Evolutionary conservation across 2,888 invertebrate species (phyloP).

Genomic region (Leucania comma): DNA sequence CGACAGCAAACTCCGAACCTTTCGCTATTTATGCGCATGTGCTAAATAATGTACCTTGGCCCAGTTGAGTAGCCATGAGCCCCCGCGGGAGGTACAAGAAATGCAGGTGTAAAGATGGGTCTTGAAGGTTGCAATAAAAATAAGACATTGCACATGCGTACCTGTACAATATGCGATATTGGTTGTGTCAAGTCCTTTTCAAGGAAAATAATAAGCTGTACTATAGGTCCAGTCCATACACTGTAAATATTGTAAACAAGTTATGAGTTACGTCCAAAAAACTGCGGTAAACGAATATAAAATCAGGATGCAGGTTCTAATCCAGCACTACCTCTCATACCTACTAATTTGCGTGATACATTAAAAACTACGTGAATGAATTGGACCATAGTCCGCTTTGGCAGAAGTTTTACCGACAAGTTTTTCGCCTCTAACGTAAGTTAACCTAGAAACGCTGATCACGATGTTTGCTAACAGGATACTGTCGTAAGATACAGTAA

Average conservation of each 20-base stretch:
- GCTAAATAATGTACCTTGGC: conserved; percentile 56
- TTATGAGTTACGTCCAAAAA: not conserved
- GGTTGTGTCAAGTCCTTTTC: conserved; percentile 1
- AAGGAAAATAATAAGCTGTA: conserved; percentile 7
- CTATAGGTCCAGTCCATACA: not conserved
- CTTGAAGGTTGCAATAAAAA: conserved; percentile 47
- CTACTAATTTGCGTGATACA: conserved; percentile 51
- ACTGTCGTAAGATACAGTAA: conserved; percentile 64
- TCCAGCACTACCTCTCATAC: conserved; percentile 11
- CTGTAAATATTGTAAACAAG: not conserved
- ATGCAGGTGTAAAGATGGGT: conserved; percentile 34
- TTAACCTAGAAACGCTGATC: conserved; percentile 67
- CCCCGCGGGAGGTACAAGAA: conserved; percentile 47
- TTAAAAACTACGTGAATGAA: conserved; percentile 39
- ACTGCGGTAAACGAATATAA: not conserved
- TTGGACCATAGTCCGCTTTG: conserved; percentile 43
- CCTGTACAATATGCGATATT: conserved; percentile 18
- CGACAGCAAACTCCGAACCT: conserved; percentile 11
- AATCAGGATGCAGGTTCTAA: conserved; percentile 42
- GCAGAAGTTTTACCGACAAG: conserved; percentile 43
- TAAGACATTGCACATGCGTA: conserved; percentile 11
- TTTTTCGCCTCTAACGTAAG: conserved; percentile 63
- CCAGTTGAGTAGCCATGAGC: conserved; percentile 37
- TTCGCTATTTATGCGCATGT: conserved; percentile 36
- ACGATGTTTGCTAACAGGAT: conserved; percentile 68